Conservation (phyloP, 2,888 invertebrate species). For the Troides helena region DNA sequence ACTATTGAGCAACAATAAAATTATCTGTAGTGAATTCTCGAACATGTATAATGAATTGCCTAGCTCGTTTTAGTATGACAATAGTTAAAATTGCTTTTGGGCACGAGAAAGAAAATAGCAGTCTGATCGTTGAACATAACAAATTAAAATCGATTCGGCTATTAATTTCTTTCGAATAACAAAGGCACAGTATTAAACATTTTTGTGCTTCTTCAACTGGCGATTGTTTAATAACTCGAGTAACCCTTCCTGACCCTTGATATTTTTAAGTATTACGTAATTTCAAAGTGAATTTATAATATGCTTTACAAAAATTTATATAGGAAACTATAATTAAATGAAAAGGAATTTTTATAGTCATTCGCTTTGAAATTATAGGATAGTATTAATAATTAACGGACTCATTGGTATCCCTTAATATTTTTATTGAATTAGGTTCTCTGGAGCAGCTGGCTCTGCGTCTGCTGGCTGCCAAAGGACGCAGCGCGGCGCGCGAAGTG, state of each 20-base stretch:
- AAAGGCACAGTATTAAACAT: background rate
- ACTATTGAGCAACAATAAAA: background rate
- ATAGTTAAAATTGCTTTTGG: slow-evolving; percentile 6
- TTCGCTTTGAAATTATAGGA: background rate
- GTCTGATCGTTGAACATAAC: background rate
- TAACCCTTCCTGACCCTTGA: background rate
- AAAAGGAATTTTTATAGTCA: background rate
- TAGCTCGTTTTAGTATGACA: background rate
- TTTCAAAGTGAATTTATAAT: too few relatives aligned
- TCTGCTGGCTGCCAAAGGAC: slow-evolving; percentile 58
- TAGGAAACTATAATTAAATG: too few relatives aligned
- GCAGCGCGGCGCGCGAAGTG: slow-evolving; percentile 48
- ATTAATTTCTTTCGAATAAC: slow-evolving; percentile 8
- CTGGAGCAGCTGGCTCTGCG: slow-evolving; percentile 70
- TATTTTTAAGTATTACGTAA: background rate
- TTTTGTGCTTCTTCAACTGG: background rate
- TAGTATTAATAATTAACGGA: background rate
- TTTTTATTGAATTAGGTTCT: slow-evolving; percentile 47
- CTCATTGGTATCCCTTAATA: background rate
- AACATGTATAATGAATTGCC: slow-evolving; percentile 2
- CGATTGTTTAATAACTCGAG: background rate
- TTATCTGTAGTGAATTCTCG: background rate
- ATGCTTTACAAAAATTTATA: too few relatives aligned
- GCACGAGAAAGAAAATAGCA: background rate
- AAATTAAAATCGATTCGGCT: background rate